Conservation (phyloP, 2,888 invertebrate species). For the Perizoma flavofasciatum region DNA sequence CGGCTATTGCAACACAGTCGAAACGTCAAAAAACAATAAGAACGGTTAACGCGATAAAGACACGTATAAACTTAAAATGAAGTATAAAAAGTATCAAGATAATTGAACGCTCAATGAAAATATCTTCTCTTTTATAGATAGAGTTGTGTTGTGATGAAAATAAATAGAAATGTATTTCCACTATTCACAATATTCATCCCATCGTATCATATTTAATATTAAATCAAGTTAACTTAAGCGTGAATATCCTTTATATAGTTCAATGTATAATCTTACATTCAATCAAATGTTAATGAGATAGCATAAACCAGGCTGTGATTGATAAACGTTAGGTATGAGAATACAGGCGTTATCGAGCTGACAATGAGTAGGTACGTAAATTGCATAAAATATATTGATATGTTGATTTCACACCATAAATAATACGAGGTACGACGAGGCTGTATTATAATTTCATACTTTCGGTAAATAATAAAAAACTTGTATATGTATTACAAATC, state of each 20-base stretch:
- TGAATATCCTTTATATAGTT: conserved; percentile 5
- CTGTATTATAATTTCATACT: too few species aligned
- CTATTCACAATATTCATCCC: background rate
- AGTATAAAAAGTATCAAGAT: too few species aligned
- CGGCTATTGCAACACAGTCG: too few species aligned
- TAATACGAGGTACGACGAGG: background rate
- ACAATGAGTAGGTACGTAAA: conserved; percentile 9
- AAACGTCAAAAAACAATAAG: too few species aligned
- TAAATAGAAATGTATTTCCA: too few species aligned
- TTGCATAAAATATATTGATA: conserved; percentile 1
- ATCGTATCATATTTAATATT: background rate
- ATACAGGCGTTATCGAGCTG: conserved; percentile 1
- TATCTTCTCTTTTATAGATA: too few species aligned
- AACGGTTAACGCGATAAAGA: too few species aligned
- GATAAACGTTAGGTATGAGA: conserved; percentile 9
- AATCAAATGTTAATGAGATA: conserved; percentile 19
- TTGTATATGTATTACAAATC: background rate
- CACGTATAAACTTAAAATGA: too few species aligned
- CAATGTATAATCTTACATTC: conserved; percentile 12
- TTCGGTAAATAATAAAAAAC: too few species aligned
- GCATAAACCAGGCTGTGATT: conserved; percentile 14
- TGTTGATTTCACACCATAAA: conserved; percentile 5
- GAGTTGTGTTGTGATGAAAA: too few species aligned
- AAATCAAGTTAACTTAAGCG: background rate
- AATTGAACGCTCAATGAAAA: too few species aligned